Base-by-base conservation (phyloP, 2,888 invertebrate species). In the Homarus gammarus region DNA sequence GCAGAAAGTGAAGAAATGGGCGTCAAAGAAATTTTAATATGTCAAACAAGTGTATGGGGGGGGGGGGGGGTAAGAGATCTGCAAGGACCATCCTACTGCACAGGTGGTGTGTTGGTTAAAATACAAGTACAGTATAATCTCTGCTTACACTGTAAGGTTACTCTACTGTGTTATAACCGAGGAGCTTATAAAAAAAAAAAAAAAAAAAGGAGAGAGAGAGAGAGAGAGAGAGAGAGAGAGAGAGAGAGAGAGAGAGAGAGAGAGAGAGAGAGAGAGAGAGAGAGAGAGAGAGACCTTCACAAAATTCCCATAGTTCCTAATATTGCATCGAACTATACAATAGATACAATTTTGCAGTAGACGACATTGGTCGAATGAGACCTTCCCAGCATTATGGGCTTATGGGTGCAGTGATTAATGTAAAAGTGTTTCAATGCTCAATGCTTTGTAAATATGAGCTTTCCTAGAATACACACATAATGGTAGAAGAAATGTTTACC, bases 371-470 rank as follows among this genome's bases (percentile, higher is more conserved):
- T 27, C 27, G 27, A 64, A 31, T 27, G 31, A 64, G 5, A 64
- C 64, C 64, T 22, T 64, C n/a, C 64, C 31, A 64, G 5, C 27
- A 64, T 27, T 56, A 56, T 22, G 18, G 22, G 56, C 18, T 56
- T 56, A 56, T 3, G 22, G 56, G 56, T 56, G 56, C 56, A 56
- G 56, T 56, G 5, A 27, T 64, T 64, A 64, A 3, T 64, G 27
- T 64, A 64, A n/a, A n/a, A 64, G 64, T 64, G 64, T 64, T 64
- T 64, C 64, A 64, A 27, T 64, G 64, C 64, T 22, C 27, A 64
- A 27, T 22, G 5, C 64, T 64, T 27, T 64, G 22, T 49, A 12
- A 56, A 22, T 12, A 18, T 18, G 2, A 56, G 56, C 56, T 56
- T 56, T 56, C 3, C 18, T 56, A 15, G 3, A 56, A 56, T 56